A percentile compares a stretch with the other conserved stretches of the same genome.
Conservation (phyloP, 1,140 invertebrate species). For the Drosophila littoralis region DNA sequence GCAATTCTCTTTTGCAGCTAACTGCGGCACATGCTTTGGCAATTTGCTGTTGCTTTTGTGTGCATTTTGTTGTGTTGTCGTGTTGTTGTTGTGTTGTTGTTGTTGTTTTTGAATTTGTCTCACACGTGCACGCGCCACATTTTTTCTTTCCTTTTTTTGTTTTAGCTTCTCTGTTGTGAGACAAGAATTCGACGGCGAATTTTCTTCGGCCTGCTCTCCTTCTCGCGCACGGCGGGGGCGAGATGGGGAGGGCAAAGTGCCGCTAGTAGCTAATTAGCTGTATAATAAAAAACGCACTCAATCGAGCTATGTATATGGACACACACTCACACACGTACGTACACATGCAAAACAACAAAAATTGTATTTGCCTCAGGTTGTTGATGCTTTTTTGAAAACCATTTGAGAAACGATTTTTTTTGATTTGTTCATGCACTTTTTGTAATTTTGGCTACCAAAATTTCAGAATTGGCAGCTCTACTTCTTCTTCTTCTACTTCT, state of each 20-base stretch:
- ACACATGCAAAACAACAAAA: constrained; percentile 30
- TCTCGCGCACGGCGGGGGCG: constrained; percentile 27
- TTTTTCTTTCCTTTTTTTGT: constrained; percentile 53
- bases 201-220: constrained; percentile 29
- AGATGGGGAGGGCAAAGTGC: constrained; percentile 21
- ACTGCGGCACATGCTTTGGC: constrained; percentile 55
- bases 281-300: constrained; percentile 39
- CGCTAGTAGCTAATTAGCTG: constrained; percentile 35
- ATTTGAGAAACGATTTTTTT: constrained; percentile 18
- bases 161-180: constrained; percentile 24
- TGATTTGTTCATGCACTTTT: constrained; percentile 36
- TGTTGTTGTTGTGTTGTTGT: constrained; percentile 29
- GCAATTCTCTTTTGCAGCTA: constrained; percentile 45
- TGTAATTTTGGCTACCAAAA: constrained; percentile 19
- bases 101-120: constrained; percentile 47
- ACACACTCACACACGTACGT: constrained; percentile 3
- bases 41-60: constrained; percentile 56
- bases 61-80: constrained; percentile 42
- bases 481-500: background rate
- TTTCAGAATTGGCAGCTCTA: constrained; percentile 16
- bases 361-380: constrained; percentile 39
- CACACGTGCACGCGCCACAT: constrained; percentile 73
- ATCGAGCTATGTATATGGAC: constrained; percentile 10
- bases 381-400: constrained; percentile 26
- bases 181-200: constrained; percentile 31